A percentile compares a stretch with the other conserved stretches of the same genome.
phyloP scores from a whole-genome alignment of 2,888 invertebrate species.

The Acronicta alni region DNA sequence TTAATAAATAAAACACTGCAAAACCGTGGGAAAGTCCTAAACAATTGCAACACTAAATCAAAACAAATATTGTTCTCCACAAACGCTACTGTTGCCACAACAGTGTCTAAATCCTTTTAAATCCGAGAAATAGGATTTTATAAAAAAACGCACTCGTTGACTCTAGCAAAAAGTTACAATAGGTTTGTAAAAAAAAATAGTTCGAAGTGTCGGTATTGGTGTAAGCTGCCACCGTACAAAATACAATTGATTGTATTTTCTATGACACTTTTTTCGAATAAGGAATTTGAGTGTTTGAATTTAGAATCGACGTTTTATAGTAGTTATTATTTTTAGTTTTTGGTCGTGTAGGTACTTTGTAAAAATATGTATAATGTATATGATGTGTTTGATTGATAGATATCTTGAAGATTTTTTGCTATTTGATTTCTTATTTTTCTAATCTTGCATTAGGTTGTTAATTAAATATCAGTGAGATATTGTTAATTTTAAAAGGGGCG shows the following conservation, averaged over 20 bases:
- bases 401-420: too few species aligned
- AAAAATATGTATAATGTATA: too few species aligned
- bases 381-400: too few species aligned
- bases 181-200: conserved; percentile 64
- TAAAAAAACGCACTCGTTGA: conserved; percentile 83
- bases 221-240: conserved; percentile 85
- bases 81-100: conserved; percentile 87
- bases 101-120: conserved; percentile 88
- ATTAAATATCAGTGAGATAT: too few species aligned
- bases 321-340: conserved; percentile 24
- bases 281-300: conserved; percentile 67
- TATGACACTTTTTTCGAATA: conserved; percentile 60
- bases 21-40: conserved; percentile 73
- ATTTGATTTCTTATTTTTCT: too few species aligned
- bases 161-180: conserved; percentile 83
- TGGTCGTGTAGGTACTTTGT: not conserved
- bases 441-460: too few species aligned
- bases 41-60: conserved; percentile 76
- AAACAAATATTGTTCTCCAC: conserved; percentile 84
- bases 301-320: conserved; percentile 46
- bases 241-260: conserved; percentile 78
- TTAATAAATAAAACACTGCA: conserved; percentile 17
- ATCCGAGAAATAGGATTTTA: conserved; percentile 88
- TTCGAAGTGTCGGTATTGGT: conserved; percentile 71
- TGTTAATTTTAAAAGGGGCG: too few species aligned